These are phyloP conservation scores for Blennius ocellaris DNA, from an alignment of 2,113 vertebrate genomes.

Conservation along the genomic window DNA sequence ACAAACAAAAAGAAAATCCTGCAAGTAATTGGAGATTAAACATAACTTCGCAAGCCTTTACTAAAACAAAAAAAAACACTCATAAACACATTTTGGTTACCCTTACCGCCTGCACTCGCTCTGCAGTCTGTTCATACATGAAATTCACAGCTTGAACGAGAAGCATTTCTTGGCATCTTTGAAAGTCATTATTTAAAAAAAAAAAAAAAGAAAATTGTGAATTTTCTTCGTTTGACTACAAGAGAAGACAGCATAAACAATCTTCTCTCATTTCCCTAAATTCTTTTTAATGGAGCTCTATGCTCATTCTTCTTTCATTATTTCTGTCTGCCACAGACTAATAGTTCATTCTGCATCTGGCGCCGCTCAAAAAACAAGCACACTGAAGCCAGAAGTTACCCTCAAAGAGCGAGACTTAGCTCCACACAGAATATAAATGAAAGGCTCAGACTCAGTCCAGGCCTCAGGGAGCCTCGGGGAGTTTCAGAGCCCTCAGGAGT, in stretches of 20 bases:
- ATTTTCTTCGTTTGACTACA: no score
- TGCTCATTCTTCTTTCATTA: no score
- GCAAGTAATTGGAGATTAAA: not conserved
- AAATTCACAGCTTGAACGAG: not conserved
- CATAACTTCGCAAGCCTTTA: not conserved
- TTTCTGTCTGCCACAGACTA: no score
- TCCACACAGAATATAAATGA: slow-evolving; percentile 12
- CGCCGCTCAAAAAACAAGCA: not conserved
- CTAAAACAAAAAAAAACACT: not conserved
- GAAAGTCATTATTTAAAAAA: not conserved
- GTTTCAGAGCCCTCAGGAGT: slow-evolving; percentile 10
- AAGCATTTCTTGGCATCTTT: not conserved
- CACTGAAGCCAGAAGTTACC: not conserved
- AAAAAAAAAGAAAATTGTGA: not conserved
- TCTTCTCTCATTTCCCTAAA: no score
- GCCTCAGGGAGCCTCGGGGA: not conserved
- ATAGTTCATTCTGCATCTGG: not conserved
- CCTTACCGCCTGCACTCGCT: not conserved
- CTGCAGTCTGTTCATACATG: not conserved
- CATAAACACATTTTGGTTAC: not conserved
- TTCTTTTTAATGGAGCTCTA: no score
- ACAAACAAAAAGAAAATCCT: no score
- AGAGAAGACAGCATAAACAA: no score
- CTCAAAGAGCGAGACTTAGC: not conserved
- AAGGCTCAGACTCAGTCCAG: not conserved